Base-by-base conservation (phyloP, 2,113 vertebrate genomes). In the Spizaetus ornatus region DNA sequence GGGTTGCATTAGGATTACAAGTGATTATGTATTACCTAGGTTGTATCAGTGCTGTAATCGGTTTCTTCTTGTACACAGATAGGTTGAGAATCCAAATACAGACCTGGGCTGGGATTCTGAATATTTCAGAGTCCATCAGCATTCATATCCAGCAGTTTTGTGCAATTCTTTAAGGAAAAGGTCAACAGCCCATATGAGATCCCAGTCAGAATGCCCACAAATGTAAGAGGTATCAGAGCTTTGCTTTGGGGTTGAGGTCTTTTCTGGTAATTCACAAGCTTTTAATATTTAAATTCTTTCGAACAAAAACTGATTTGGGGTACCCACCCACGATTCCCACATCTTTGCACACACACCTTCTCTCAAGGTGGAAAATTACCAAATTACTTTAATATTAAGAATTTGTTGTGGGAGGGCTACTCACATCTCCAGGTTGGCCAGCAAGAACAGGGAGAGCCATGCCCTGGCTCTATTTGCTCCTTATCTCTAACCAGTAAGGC, bases 1-100 rank as follows among this genome's bases (percentile, higher is more conserved):
- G 93, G 93, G 81, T 20, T 80, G 91, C 58, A 82, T 70, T 61
- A 73, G 96, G 96, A 97, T 97, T 97, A 97, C 92, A 96, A 95
- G 67, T 82, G 93, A 96, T 96, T 96, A 97, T 77, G 81, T 81
- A 69, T 81, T 95, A 92, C 87, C 86, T 59, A 91, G 78, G 85
- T 90, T 83, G 76, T 83, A 93, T 36, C 90, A 71, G 66, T 42
- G 40, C 62, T 93, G 70, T 97, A 97, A 97, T 93, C 73, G 1
- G 38, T 95, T 96, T 93, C 93, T 80, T 91, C 42, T 91, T 72
- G 65, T 70, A 82, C 26, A 40, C 45, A 26, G 61, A 91, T 9
- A 79, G 82, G 61, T 56, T 42, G 58, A 89, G 86, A 95, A 79
- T 42, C 62, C 85, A 90, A 66, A 87, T 2, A 72, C 50, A 86